A percentile compares a stretch with the other conserved stretches of the same genome.
Conservation (phyloP, 2,113 vertebrate genomes). For the Rhabdornis inornatus region DNA sequence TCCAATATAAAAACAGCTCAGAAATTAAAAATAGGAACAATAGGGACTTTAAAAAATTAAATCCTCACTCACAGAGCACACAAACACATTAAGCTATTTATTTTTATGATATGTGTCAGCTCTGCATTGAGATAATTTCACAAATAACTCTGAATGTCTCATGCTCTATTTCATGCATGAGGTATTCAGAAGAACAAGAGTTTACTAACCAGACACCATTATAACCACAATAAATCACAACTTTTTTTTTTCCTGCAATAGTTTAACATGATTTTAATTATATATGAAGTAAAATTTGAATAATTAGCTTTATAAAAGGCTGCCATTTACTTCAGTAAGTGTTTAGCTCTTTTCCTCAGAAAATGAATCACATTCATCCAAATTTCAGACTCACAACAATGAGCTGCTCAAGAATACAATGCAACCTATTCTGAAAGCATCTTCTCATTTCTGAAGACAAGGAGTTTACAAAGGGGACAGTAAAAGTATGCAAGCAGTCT, state of each 20-base stretch:
- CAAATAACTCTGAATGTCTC: slow-evolving; percentile 8
- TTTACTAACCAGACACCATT: background rate
- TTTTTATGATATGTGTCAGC: slow-evolving; percentile 25
- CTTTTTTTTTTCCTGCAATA: background rate
- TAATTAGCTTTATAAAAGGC: slow-evolving; percentile 39
- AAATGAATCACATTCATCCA: slow-evolving; percentile 50
- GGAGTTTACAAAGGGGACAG: background rate
- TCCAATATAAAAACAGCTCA: background rate
- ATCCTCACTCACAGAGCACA: background rate
- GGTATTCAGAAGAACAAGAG: background rate
- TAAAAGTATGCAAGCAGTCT: background rate
- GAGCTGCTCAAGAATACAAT: slow-evolving; percentile 23
- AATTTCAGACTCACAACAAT: slow-evolving; percentile 49
- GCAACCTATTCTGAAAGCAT: background rate
- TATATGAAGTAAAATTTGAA: slow-evolving; percentile 46
- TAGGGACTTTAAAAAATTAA: slow-evolving; percentile 22
- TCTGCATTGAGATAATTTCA: slow-evolving; percentile 13
- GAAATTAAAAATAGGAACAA: slow-evolving; percentile 30
- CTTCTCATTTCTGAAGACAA: background rate
- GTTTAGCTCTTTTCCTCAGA: slow-evolving; percentile 34
- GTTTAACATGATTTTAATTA: slow-evolving; percentile 59
- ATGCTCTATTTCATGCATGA: background rate
- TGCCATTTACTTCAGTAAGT: slow-evolving; percentile 26
- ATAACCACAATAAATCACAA: slow-evolving; percentile 36
- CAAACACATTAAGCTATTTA: slow-evolving; percentile 10